phyloP scores from a whole-genome alignment of 2,888 invertebrate genomes.

The Pomacea canaliculata region DNA sequence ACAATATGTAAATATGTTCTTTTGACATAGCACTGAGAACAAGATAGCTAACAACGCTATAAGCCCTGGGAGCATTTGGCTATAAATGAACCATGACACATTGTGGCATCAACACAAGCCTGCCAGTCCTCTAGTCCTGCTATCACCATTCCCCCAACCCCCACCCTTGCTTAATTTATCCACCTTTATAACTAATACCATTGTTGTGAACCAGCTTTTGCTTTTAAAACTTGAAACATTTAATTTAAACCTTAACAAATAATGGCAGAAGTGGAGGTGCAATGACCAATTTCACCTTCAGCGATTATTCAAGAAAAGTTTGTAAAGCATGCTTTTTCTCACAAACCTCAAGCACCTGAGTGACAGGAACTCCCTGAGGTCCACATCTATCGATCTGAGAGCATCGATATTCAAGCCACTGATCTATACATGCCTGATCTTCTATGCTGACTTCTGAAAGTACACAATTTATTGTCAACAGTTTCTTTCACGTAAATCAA shows the following conservation, averaged over 20 bases:
- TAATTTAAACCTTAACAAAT: too few species aligned
- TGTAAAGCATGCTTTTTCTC: too few species aligned
- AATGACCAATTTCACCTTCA: too few species aligned
- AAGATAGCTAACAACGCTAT: too few species aligned
- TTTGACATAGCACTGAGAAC: background rate
- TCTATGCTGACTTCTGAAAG: constrained; percentile 27
- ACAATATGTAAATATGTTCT: background rate
- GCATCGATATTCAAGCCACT: constrained; percentile 63
- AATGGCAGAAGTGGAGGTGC: too few species aligned
- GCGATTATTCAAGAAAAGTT: too few species aligned
- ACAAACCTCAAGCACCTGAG: constrained; percentile 23
- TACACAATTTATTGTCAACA: background rate
- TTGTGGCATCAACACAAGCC: background rate
- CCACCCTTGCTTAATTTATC: too few species aligned
- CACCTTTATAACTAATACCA: too few species aligned
- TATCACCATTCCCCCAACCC: background rate
- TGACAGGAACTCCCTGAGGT: constrained; percentile 23
- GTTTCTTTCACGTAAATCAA: background rate
- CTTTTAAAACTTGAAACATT: too few species aligned
- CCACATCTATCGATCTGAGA: constrained; percentile 49
- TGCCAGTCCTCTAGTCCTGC: constrained; percentile 32
- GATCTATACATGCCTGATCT: constrained; percentile 56
- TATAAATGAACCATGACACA: too few species aligned
- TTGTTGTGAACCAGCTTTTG: too few species aligned
- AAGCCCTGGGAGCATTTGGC: too few species aligned